Base-by-base conservation (phyloP, 1,140 invertebrate species). In the Druon quercuslanigerum region DNA sequence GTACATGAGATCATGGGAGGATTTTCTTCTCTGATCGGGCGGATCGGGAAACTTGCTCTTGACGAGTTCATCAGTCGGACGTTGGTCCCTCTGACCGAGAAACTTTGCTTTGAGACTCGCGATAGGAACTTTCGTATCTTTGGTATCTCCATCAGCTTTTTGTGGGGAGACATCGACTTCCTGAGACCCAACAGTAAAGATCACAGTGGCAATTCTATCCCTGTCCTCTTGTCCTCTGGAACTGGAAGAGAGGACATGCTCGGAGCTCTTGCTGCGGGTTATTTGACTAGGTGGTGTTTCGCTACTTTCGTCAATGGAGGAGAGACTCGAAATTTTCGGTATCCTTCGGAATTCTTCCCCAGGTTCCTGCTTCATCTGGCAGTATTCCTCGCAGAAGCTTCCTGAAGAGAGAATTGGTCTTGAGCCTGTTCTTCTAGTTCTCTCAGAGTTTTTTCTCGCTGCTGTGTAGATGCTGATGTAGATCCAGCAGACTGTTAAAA, bases 381-480 rank as follows among this genome's bases (percentile, higher is more conserved):
- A 82, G 9, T 85, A 85, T 0, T 91, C 90, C 20, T 90, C 90
- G 76, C 74, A 85, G 71, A 91, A 87, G 56, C 89, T 90, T 1
- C 81, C 85, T 0, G 86, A 86, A 0, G 92, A 91, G 1, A 93
- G 81, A 13, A 93, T 86, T 40, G 93, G 93, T 19, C 92, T 90
- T 0, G 92, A 93, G 20, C 94, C 94, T 73, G 93, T 95, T 72
- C 94, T 91, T 25, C 95, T 90, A 75, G 95, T 94, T 40, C 95
- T 90, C 82, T 95, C 92, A 40, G 94, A 95, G 80, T 95, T 96
- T 71, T 93, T 92, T 51, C 94, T 92, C 0, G 95, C 95, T 14
- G 95, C 95, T 16, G 92, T 92, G 83, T 95, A 96, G 75, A 96
- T 96, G 52, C 93, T 93, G 60, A 93, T 90, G 85, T 96, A 96